phyloP scores from a whole-genome alignment of 2,797 vertebrate species.

The Iguana delicatissima region DNA sequence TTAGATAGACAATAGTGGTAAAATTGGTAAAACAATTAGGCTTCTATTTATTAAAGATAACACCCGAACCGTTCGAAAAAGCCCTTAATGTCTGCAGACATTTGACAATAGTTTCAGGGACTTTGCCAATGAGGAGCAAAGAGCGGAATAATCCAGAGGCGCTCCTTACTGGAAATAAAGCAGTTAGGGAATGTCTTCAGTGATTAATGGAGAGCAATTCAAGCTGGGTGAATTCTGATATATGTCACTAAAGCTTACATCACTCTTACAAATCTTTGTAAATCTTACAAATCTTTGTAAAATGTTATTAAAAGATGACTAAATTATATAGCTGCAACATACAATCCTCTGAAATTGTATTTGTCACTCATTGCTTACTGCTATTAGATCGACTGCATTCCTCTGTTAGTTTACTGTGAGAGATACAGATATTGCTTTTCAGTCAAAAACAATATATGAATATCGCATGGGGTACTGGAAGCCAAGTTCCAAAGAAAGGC shows the following conservation, averaged over 20 bases:
- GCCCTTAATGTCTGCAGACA: slow-evolving; percentile 40
- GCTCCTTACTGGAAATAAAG: slow-evolving; percentile 57
- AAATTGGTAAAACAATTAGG: slow-evolving; percentile 30
- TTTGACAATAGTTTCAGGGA: slow-evolving; percentile 50
- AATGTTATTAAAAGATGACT: slow-evolving; percentile 84
- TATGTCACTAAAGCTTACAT: slow-evolving; percentile 77
- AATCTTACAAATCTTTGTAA: slow-evolving; percentile 84
- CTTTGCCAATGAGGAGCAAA: slow-evolving; percentile 56
- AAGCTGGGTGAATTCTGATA: slow-evolving; percentile 77
- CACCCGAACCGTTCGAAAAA: slow-evolving; percentile 16
- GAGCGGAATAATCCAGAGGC: slow-evolving; percentile 30
- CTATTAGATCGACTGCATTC: slow-evolving; percentile 40
- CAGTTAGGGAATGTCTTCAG: slow-evolving; percentile 78
- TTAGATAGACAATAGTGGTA: background rate
- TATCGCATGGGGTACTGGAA: slow-evolving; percentile 44
- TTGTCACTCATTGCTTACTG: slow-evolving; percentile 51
- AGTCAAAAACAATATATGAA: slow-evolving; percentile 39
- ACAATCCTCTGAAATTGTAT: slow-evolving; percentile 28
- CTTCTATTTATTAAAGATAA: slow-evolving; percentile 50
- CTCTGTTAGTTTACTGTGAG: slow-evolving; percentile 21
- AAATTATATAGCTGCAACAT: slow-evolving; percentile 73
- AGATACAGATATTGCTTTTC: slow-evolving; percentile 50
- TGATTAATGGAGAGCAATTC: slow-evolving; percentile 79
- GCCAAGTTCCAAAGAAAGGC: background rate
- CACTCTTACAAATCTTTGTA: slow-evolving; percentile 82